Evolutionary conservation across 2,113 vertebrate species (phyloP).

Genomic region (Cervus canadensis): DNA sequence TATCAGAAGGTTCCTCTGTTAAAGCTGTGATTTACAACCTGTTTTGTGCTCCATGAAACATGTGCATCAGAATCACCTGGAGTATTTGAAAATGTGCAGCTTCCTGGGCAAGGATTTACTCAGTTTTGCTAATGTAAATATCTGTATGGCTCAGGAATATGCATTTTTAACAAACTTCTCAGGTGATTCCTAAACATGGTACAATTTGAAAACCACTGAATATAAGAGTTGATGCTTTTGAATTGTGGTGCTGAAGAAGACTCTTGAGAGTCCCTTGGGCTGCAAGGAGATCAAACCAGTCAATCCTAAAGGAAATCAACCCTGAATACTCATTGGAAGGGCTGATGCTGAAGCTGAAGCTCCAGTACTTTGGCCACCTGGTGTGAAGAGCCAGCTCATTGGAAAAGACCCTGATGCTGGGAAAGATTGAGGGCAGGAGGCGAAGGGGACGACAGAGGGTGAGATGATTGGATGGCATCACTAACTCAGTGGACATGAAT

Average conservation of each 20-base stretch:
- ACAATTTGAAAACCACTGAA: not conserved
- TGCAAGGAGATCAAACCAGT: not conserved
- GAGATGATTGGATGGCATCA: not conserved
- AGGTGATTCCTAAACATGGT: constrained; percentile 13
- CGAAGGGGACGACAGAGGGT: not conserved
- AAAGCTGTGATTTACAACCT: not conserved
- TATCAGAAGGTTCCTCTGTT: not conserved
- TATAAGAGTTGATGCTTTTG: not conserved
- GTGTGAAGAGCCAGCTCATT: not conserved
- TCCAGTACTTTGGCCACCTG: not conserved
- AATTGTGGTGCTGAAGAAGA: not conserved
- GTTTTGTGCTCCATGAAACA: not conserved
- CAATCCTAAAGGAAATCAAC: not conserved
- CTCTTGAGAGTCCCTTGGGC: not conserved
- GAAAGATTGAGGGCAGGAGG: not conserved
- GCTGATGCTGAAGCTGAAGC: not conserved
- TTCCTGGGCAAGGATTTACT: not conserved
- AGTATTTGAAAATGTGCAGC: not conserved
- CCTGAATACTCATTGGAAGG: not conserved
- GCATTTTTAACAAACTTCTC: not conserved
- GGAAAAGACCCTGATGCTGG: not conserved
- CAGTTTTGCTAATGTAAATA: constrained; percentile 6
- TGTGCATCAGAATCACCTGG: not conserved
- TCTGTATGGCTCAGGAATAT: not conserved
- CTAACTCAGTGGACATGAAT: not conserved